Evolutionary conservation across 2,113 vertebrate species (phyloP), one percentile per base, ranked within the genome.

Genomic region (Calidris pugnax): DNA sequence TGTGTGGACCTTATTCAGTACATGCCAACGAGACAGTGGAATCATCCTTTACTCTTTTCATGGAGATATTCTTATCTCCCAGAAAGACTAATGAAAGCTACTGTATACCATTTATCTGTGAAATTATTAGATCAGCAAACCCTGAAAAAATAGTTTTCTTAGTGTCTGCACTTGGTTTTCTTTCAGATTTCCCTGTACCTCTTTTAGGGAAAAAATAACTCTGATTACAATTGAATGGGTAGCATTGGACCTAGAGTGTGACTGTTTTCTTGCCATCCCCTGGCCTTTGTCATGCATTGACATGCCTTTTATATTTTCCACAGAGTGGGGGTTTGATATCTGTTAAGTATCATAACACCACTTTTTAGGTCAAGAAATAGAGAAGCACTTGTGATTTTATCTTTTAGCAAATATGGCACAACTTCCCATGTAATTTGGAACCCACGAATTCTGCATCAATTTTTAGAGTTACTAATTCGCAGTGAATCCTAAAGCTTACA

Each of bases 291-390:
- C 9, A 20, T 4, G 2, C 33, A 5, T 27, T 90, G 63, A 77
- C 50, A 56, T 22, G 14, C 0, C 4, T 4, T 83, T 64, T 59
- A 1, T 23, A 33, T 80, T 82, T 57, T 73, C 7, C 19, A 50
- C 0, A 2, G 8, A 8, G 4, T 51, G 2, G 30, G 4, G 0
- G 56, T 63, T 50, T 67, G 10, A n/a, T 73, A 47, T 41, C 14
- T 75, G 0, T 35, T 21, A 72, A 48, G 9, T 28, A 33, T 48
- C 20, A 3, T 17, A 53, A 19, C 9, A n/a, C 4, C 27, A 14
- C 1, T 27, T 8, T 62, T 64, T 21, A 75, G 10, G 3, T 68
- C 30, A 72, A 60, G 28, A 2, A 41, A 28, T 26, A 71, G 22
- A 80, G 13, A 32, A 1, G 1, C 3, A 23, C 10, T 48, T 64